Base-by-base conservation (phyloP, 2,113 vertebrate genomes). In the Ptilorrhoa leucosticta region DNA sequence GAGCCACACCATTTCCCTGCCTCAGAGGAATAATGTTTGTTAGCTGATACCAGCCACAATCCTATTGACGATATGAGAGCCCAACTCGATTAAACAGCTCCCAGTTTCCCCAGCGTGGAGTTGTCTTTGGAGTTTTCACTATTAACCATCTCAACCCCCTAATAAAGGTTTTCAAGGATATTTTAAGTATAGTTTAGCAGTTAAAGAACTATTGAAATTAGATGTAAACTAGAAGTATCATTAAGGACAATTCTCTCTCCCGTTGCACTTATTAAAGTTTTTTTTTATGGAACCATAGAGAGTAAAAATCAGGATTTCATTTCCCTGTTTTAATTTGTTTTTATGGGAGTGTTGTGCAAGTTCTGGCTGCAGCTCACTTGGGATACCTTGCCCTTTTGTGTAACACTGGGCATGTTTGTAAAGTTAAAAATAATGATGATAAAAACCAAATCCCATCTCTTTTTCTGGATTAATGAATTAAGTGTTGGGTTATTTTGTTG, bases 321-420 rank as follows among this genome's bases (percentile, higher is more conserved):
- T 96, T 91, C 63, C 50, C 16, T 84, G 14, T 85, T 89, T 78
- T 81, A n/a, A 44, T 87, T 87, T 93, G 57, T 15, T 94, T 89
- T 95, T 89, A 21, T 75, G 70, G 23, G 81, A 37, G 17, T 28
- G 31, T 84, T 91, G 45, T 80, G 78, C 81, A 84, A 82, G 53
- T 81, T 91, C 45, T 92, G 69, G 33, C 87, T 84, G 40, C 48
- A 60, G 64, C 80, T 91, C 51, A 11, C 57, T 82, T 75, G 54
- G 48, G 69, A 40, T 89, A 31, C 0, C 0, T 68, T 94, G 21
- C 33, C 81, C 66, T 89, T 91, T 89, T 79, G 53, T 54, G 48
- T 68, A 76, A 57, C 45, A 6, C 30, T 82, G 40, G 50, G 35
- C 45, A 11, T 13, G 2, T 35, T 78, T 51, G 30, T 48, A 45